phyloP scores from a whole-genome alignment of 2,888 invertebrate species.

The Anoplius nigerrimus region DNA sequence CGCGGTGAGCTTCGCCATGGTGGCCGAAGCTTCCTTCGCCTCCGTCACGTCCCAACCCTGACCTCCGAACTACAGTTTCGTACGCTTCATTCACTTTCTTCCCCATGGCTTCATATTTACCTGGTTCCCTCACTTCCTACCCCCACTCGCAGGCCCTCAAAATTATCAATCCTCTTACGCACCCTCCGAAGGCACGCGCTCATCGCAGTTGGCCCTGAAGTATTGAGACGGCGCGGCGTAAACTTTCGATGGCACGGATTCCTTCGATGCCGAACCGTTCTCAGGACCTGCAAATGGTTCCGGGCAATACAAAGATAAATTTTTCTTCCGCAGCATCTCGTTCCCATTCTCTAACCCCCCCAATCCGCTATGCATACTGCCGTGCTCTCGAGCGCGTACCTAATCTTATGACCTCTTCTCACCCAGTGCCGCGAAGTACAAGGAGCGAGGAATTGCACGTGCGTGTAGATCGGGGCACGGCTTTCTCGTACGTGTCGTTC shows the following conservation, averaged over 20 bases:
- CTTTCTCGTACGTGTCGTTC: conserved; percentile 6
- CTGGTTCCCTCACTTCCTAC: no score
- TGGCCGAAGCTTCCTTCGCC: background rate
- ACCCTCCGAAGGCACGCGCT: no score
- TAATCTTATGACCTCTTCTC: conserved; percentile 8
- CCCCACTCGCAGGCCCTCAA: no score
- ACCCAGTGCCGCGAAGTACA: background rate
- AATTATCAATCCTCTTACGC: no score
- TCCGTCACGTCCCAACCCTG: background rate
- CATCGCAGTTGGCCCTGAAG: no score
- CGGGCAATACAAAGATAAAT: no score
- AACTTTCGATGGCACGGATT: no score
- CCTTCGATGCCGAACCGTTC: no score
- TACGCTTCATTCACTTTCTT: background rate
- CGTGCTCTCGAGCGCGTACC: conserved; percentile 19
- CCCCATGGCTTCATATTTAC: background rate
- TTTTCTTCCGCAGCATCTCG: no score
- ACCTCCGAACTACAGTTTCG: background rate
- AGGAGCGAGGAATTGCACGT: background rate
- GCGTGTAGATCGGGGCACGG: conserved; percentile 1
- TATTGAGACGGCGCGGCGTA: no score
- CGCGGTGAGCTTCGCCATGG: background rate
- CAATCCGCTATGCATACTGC: conserved; percentile 32
- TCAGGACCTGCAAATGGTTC: no score
- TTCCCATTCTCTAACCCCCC: conserved; percentile 11